A percentile compares a stretch with the other conserved stretches of the same genome.
Evolutionary conservation across 2,797 vertebrate species (phyloP).

Genomic region (Momotus momota): DNA sequence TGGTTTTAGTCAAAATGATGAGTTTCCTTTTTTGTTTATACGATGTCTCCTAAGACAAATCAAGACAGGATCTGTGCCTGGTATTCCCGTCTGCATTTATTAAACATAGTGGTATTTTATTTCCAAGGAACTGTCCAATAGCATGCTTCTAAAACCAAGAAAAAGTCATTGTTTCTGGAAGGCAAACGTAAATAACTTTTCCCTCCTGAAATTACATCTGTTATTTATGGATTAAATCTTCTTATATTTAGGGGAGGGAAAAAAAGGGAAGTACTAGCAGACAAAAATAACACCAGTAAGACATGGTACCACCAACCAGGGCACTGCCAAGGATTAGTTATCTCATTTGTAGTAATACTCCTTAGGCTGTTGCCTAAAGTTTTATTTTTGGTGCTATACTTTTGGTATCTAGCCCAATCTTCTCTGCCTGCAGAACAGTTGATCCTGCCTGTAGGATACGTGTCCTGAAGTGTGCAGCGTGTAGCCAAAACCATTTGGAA

Average conservation of each 20-base stretch:
- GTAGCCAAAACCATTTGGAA: not conserved
- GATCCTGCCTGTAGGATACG: not conserved
- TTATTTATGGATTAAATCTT: not conserved
- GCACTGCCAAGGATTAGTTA: not conserved
- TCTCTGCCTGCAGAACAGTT: not conserved
- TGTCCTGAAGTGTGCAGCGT: not conserved
- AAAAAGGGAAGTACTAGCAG: not conserved
- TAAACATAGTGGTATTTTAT: not conserved
- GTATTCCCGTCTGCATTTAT: not conserved
- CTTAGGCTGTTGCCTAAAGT: not conserved
- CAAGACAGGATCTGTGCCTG: not conserved
- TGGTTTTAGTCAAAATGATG: not conserved
- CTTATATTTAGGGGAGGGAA: not conserved
- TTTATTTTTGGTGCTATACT: not conserved
- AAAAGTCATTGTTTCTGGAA: not conserved
- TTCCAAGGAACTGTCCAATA: not conserved
- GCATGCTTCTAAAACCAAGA: not conserved
- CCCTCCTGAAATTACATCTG: not conserved
- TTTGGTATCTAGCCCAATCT: not conserved
- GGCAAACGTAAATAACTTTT: not conserved
- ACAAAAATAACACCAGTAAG: constrained; percentile 15
- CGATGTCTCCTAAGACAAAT: not conserved
- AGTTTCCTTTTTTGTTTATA: not conserved
- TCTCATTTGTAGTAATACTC: constrained; percentile 20
- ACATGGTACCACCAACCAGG: not conserved